Evolutionary conservation across 2,888 invertebrate species (phyloP).

Genomic region (Cecidostiba fungosa): DNA sequence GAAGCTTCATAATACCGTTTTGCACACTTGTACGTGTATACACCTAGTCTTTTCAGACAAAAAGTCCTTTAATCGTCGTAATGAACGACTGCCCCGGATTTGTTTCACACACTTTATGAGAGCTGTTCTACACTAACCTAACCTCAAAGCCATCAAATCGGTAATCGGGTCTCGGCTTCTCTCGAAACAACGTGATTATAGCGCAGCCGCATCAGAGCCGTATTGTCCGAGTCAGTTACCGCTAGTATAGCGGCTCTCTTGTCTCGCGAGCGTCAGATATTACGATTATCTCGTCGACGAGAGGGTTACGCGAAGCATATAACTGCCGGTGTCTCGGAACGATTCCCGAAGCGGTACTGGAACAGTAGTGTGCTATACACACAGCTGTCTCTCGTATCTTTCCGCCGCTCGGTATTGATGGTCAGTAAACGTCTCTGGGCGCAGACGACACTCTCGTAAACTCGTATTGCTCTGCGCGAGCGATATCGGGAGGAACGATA

Average conservation of each 20-base stretch:
- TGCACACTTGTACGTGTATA: too few relatives aligned
- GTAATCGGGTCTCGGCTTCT: neutral
- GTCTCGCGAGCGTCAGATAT: neutral
- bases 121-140: too few relatives aligned
- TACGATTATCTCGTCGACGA: neutral
- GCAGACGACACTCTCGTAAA: constrained; percentile 31
- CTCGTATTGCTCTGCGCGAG: constrained; percentile 1
- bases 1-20: neutral
- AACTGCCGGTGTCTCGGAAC: neutral
- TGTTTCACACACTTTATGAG: too few relatives aligned
- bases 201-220: neutral
- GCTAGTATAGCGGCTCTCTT: neutral
- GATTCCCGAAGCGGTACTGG: neutral
- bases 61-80: neutral
- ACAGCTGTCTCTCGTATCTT: neutral
- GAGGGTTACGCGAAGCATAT: neutral
- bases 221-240: constrained; percentile 12
- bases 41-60: too few relatives aligned
- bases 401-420: neutral
- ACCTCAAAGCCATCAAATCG: neutral
- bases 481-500: constrained; percentile 10
- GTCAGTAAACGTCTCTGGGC: constrained; percentile 13
- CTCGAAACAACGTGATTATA: constrained; percentile 1
- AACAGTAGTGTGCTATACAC: neutral
- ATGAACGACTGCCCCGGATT: neutral